Evolutionary conservation across 2,797 vertebrate species (phyloP).

Genomic region (Pangasius macronema): DNA sequence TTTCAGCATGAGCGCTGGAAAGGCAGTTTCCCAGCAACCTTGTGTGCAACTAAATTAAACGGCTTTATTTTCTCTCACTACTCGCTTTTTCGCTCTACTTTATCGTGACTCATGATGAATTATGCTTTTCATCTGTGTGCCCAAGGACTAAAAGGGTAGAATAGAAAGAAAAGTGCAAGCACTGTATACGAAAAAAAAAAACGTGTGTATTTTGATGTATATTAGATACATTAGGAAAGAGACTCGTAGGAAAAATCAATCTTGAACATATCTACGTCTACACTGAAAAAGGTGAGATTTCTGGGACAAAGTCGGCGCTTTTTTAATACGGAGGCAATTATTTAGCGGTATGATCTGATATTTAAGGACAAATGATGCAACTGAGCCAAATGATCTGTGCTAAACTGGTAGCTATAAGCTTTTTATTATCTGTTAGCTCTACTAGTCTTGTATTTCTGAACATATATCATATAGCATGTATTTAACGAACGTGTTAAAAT

Average conservation of each 20-base stretch:
- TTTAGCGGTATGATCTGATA: not conserved
- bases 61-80: slow-evolving; percentile 23
- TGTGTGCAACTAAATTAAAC: slow-evolving; percentile 39
- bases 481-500: not conserved
- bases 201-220: not conserved
- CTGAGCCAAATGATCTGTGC: not conserved
- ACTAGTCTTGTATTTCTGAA: not conserved
- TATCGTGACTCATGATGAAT: slow-evolving; percentile 27
- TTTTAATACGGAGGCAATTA: not conserved
- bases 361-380: not conserved
- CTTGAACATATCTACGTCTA: not conserved
- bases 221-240: not conserved
- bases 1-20: slow-evolving; percentile 23
- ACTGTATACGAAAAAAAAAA: not conserved
- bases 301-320: not conserved
- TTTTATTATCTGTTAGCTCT: not conserved
- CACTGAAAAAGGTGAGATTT: not conserved
- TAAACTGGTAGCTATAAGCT: not conserved
- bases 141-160: slow-evolving; percentile 12
- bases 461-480: not conserved
- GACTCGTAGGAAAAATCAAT: not conserved
- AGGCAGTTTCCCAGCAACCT: slow-evolving; percentile 42
- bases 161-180: not conserved
- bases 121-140: slow-evolving; percentile 24
- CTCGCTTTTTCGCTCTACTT: not conserved